These are phyloP conservation scores for Dynastes tityus DNA, from an alignment of 2,888 invertebrate species.

Conservation along the genomic window DNA sequence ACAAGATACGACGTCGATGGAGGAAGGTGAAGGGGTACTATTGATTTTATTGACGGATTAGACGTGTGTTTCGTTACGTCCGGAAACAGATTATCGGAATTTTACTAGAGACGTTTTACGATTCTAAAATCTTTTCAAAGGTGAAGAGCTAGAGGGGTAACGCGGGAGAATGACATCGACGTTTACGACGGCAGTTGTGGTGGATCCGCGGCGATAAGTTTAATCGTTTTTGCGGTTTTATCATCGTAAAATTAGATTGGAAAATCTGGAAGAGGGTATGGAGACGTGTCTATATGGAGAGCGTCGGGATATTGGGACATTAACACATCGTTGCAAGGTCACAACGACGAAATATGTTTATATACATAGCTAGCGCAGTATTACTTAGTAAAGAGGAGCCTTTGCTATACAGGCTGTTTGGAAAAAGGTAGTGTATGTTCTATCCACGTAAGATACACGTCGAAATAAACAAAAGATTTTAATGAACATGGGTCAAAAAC, in stretches of 20 bases:
- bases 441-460: no score
- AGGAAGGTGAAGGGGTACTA: background rate
- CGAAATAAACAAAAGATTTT: no score
- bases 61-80: conserved; percentile 17
- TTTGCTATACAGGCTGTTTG: no score
- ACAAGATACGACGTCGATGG: background rate
- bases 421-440: no score
- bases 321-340: no score
- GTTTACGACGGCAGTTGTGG: no score
- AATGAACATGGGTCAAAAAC: no score
- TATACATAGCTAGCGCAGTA: no score
- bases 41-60: conserved; percentile 31
- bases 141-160: background rate
- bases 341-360: no score
- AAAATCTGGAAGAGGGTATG: background rate
- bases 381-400: no score
- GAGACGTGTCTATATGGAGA: no score
- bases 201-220: conserved; percentile 1
- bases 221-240: conserved; percentile 5
- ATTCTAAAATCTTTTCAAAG: conserved; percentile 18
- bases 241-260: background rate
- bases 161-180: background rate
- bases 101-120: conserved; percentile 18
- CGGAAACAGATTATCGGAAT: conserved; percentile 20
- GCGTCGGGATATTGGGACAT: no score